These are phyloP conservation scores for Mungos mungo DNA, from an alignment of 2,113 vertebrate species.

Conservation along the genomic window DNA sequence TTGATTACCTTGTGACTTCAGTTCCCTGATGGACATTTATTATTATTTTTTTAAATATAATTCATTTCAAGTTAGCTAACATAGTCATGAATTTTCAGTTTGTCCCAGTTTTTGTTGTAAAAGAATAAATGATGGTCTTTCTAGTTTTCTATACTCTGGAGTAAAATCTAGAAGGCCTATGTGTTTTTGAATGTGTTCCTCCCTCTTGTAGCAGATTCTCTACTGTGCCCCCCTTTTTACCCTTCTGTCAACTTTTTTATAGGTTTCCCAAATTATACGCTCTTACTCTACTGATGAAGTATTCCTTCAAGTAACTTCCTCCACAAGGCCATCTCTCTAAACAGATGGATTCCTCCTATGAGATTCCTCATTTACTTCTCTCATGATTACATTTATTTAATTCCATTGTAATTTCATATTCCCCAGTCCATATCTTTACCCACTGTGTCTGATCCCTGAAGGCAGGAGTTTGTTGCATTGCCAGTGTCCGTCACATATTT, in stretches of 20 bases:
- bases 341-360: accelerated
- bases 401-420: neutral
- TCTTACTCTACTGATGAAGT: neutral
- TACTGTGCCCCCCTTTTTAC: neutral
- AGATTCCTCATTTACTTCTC: neutral
- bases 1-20: neutral
- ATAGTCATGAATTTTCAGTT: neutral
- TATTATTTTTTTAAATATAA: no score
- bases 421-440: neutral
- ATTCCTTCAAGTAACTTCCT: neutral
- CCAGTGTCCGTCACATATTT: neutral
- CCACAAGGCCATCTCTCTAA: neutral
- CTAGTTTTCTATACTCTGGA: neutral
- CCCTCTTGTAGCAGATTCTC: neutral
- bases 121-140: neutral
- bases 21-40: neutral
- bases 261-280: neutral
- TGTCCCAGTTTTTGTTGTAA: neutral
- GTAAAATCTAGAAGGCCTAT: neutral
- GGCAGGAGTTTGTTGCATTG: neutral
- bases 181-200: neutral
- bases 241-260: neutral
- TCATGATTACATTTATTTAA: neutral
- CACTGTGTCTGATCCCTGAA: neutral
- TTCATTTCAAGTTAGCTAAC: no score